These are phyloP conservation scores for Notocelia uddmanniana DNA, from an alignment of 2,888 invertebrate species.

Conservation along the genomic window DNA sequence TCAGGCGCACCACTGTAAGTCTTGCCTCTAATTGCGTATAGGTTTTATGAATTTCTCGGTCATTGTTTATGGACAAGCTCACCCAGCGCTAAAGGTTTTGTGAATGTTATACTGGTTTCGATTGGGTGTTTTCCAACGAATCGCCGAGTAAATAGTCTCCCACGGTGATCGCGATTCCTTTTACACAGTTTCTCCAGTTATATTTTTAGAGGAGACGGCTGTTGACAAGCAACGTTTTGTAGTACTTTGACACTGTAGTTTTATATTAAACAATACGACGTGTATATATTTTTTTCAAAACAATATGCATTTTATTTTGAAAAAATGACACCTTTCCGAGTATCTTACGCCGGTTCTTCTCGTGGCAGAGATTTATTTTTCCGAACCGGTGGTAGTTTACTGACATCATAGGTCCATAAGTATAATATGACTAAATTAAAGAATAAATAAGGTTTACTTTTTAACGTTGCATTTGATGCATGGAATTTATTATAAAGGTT, in stretches of 20 bases:
- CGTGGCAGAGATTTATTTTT: no score
- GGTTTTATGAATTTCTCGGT: background rate
- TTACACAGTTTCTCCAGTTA: background rate
- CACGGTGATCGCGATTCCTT: background rate
- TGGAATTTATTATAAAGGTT: background rate
- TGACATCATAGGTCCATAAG: no score
- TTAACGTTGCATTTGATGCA: slow-evolving; percentile 1
- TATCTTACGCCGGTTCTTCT: no score
- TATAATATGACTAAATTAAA: no score
- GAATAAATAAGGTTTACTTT: no score
- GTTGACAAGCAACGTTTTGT: background rate
- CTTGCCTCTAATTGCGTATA: background rate
- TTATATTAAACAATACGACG: no score
- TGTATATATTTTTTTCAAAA: no score
- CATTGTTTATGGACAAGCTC: background rate
- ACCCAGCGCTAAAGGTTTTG: background rate
- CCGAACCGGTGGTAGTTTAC: no score
- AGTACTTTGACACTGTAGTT: no score
- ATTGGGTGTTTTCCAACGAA: slow-evolving; percentile 38
- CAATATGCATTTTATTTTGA: no score
- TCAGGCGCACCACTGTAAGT: background rate
- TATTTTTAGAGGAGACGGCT: slow-evolving; percentile 12
- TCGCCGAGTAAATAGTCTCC: background rate
- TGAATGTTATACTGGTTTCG: background rate
- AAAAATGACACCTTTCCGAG: no score